Evolutionary conservation across 2,888 invertebrate species (phyloP), one percentile per base, ranked within the genome.

Genomic region (Drosophila tanythrix): DNA sequence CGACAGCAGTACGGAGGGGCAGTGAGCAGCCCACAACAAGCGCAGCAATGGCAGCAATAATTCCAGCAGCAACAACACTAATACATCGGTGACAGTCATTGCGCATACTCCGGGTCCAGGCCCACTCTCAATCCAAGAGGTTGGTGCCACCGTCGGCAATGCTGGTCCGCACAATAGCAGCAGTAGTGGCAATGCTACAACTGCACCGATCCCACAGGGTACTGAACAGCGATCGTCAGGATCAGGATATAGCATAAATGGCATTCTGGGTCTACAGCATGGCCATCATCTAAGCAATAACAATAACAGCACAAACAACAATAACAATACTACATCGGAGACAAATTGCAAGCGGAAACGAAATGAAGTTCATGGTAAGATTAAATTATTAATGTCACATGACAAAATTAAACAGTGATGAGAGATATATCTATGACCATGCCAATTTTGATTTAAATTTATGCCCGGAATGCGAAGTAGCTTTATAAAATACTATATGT

Each of bases 231-330:
- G 83, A 55, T 76, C 87, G n/a, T 59, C 89, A 21, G 79, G 59
- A 0, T 95, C 95, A 68, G 96, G 96, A 86, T 98, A 99, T 94
- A 98, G 98, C 94, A 99, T 99, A 94, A 98, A 98, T 93, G 99
- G 98, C 31, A 98, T 99, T 93, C 69, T 91, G 48, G 92, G 92
- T 6, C 82, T 91, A 48, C 91, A 92, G 43, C 91, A 91, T 79
- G 79, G 69, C 6, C 91, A 90, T 64, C 89, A 89, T 55, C 81
- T 84, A 27, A 90, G 87, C 73, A 91, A 46, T 79, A 89, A 62
- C 69, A 88, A 58, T 59, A 90, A 51, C 66, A 82, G 55, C 70
- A 82, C 46, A 67, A 79, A 70, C 70, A 76, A 69, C 27, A 83
- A 66, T 35, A 79, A 70, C 52, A 69, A 46, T 80, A 64, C 66